A percentile compares a stretch with the other conserved stretches of the same genome.
These are phyloP conservation scores for Corythornis leucogaster DNA, from an alignment of 2,797 vertebrate species.

Conservation along the genomic window DNA sequence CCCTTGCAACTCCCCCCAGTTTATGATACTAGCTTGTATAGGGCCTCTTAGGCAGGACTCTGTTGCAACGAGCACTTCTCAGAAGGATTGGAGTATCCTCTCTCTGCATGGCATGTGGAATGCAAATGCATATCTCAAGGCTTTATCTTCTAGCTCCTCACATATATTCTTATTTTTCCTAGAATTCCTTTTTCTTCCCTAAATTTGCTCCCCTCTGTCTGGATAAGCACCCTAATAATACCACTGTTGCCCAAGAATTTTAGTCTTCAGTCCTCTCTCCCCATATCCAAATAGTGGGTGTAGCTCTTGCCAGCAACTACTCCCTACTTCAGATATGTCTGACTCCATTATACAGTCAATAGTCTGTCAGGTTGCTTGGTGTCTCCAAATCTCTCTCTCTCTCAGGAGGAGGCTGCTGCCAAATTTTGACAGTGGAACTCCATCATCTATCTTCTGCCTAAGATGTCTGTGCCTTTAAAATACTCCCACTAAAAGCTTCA, in stretches of 20 bases:
- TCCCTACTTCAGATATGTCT: neutral
- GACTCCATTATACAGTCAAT: neutral
- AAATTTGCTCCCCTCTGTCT: neutral
- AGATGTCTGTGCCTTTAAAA: constrained; percentile 4
- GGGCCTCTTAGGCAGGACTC: neutral
- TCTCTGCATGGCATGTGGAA: neutral
- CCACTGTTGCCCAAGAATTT: neutral
- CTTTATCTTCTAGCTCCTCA: neutral
- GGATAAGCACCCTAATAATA: neutral
- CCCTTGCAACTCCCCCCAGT: neutral
- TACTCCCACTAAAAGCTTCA: neutral
- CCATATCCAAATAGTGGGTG: neutral
- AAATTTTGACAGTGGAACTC: constrained; percentile 7
- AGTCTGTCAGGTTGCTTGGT: neutral
- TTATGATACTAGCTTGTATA: neutral
- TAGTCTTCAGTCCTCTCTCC: neutral
- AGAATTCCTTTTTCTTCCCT: neutral
- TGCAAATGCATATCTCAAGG: neutral
- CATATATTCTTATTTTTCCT: neutral
- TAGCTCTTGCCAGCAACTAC: neutral
- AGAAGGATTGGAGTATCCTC: neutral
- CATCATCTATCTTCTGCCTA: neutral
- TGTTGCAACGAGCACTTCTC: neutral
- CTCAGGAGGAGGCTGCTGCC: neutral
- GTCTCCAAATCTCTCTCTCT: neutral